These are phyloP conservation scores for Tapera naevia DNA, from an alignment of 2,797 vertebrate genomes.

Conservation along the genomic window DNA sequence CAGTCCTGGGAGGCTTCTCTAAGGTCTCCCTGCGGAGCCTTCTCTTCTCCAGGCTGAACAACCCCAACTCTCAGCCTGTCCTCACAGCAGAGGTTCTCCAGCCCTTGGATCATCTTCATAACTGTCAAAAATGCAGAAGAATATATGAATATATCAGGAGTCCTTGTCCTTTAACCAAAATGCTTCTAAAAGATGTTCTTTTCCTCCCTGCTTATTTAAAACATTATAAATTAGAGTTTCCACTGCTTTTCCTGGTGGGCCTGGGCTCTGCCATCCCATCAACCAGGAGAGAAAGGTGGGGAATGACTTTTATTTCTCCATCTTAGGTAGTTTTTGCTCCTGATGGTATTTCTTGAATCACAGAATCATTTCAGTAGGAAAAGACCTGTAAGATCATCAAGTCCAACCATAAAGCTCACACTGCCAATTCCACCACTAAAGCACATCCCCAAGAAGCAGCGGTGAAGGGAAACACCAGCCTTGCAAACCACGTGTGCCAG, in stretches of 20 bases:
- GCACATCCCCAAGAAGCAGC: neutral
- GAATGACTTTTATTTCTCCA: neutral
- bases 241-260: neutral
- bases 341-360: neutral
- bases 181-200: neutral
- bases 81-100: too few relatives aligned
- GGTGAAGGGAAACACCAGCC: neutral
- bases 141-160: too few relatives aligned
- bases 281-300: neutral
- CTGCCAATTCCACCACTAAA: neutral
- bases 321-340: neutral
- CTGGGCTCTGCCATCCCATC: neutral
- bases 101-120: too few relatives aligned
- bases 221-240: neutral
- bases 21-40: too few relatives aligned
- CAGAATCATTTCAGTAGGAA: too few relatives aligned
- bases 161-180: neutral
- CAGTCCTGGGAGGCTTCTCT: too few relatives aligned
- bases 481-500: fast-evolving
- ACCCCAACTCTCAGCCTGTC: too few relatives aligned
- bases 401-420: neutral
- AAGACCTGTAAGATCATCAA: too few relatives aligned
- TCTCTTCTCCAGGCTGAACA: too few relatives aligned
- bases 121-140: too few relatives aligned
- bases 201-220: neutral